Evolutionary conservation across 2,888 invertebrate species (phyloP), one percentile per base, ranked within the genome.

Genomic region (Habroteleia sp.): DNA sequence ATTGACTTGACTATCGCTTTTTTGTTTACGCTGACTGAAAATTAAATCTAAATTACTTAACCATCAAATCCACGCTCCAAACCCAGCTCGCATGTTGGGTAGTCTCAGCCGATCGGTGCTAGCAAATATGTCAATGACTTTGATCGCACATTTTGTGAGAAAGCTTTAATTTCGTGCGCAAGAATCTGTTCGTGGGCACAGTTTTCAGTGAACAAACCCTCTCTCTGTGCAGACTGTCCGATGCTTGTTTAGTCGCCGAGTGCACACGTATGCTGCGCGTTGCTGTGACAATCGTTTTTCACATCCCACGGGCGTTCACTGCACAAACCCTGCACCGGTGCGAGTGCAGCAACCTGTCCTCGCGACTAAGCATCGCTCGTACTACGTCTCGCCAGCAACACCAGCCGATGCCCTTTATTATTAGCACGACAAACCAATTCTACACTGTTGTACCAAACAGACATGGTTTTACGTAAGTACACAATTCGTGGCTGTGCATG

Each of bases 391-490:
- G n/a, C 29, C 31, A 23, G 20, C 7, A 25, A 33, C 35, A 31
- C 1, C 10, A 41, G 20, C 6, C 31, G 42, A 33, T 25, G n/a
- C 1, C n/a, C 52, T 33, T 63, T 42, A 63, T 52, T 52, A 52
- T 50, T 63, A 63, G 31, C 50, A 63, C 63, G 48, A 63, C 41
- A 33, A 50, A 41, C 63, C 63, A 52, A 42, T 42, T 52, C 42
- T 46, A 63, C 23, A 52, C 41, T 41, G 50, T 50, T 41, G 31
- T 41, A 63, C 41, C 48, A 50, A 48, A 50, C 50, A 50, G 63
- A 63, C 50, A 63, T 63, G 50, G 63, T 42, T 62, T 63, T 63
- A 63, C 63, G 63, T 63, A 63, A 63, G 63, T 63, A 50, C 20
- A 63, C 63, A 63, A 50, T 48, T 31, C 62, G 37, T 14, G 37